phyloP scores from a whole-genome alignment of 2,888 invertebrate genomes.

The Molanna angustata region DNA sequence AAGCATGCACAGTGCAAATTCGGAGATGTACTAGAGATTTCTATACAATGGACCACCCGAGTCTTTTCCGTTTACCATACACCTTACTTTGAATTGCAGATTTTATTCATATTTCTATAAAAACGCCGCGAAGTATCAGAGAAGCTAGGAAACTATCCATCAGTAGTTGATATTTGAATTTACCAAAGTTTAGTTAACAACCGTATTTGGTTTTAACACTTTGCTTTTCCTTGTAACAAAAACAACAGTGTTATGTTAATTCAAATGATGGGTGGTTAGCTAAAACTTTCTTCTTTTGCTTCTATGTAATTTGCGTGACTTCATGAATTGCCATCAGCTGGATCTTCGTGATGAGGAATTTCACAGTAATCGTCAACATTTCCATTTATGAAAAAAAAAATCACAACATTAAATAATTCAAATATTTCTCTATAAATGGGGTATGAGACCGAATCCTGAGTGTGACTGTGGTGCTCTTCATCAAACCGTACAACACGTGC shows the following conservation, averaged over 20 bases:
- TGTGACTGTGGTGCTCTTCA: too few relatives aligned
- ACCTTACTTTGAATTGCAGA: neutral
- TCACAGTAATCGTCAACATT: too few relatives aligned
- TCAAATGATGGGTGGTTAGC: slow-evolving; percentile 10
- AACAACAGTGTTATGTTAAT: slow-evolving; percentile 14
- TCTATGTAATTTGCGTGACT: slow-evolving; percentile 13
- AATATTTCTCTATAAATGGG: too few relatives aligned
- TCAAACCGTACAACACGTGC: too few relatives aligned
- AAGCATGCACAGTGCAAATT: too few relatives aligned
- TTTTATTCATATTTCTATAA: neutral
- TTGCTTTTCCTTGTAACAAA: too few relatives aligned
- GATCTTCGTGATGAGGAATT: neutral
- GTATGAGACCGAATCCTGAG: too few relatives aligned
- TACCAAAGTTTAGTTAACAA: neutral
- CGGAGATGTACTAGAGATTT: too few relatives aligned
- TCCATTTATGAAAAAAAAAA: too few relatives aligned
- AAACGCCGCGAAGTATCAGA: neutral
- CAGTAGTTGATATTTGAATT: slow-evolving; percentile 4
- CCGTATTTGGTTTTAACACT: too few relatives aligned
- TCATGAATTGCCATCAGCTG: neutral
- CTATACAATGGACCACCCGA: neutral
- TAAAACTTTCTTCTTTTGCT: slow-evolving; percentile 16
- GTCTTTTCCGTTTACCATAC: neutral
- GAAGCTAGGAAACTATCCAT: neutral
- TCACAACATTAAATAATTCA: too few relatives aligned